Base-by-base conservation (phyloP, 2,113 vertebrate genomes). In the Ardeotis arabs region DNA sequence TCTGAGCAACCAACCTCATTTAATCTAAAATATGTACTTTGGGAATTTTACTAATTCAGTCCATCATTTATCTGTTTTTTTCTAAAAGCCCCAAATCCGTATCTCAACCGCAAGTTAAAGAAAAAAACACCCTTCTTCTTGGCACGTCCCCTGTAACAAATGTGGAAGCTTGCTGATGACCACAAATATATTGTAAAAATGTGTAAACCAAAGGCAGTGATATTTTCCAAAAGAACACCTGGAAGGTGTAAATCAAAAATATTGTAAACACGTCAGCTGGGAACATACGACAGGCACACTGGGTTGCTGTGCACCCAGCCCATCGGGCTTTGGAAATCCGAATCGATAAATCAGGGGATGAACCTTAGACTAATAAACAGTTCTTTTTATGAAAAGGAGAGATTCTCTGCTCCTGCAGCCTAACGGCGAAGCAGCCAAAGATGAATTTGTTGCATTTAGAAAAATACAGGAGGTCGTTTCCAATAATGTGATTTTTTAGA, bases 181-280 rank as follows among this genome's bases (percentile, higher is more conserved):
- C 97, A 96, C 96, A 96, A 97, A 98, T 96, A 98, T 96, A 97
- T 97, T 98, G 98, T 97, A 97, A 95, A 96, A 98, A 91, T 16
- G 96, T 98, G 97, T 98, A 96, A 97, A 98, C 96, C 75, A 14
- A 79, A 97, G 89, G 97, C 87, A 15, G 92, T 95, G 96, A 87
- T 91, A 94, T 97, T 98, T 98, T 99, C 98, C 98, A 98, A 95
- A 94, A 75, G 97, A 98, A 97, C 99, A 99, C 99, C 99, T 99
- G 99, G 98, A 98, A 84, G 98, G 98, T 97, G 98, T 99, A 99
- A 99, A 99, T 99, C 99, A 99, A 96, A 94, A 88, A 83, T 95
- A 96, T 73, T 96, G 98, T 99, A 99, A 99, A 99, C 99, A 99
- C 95, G 87, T 98, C 98, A 97, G 97, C 95, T 37, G 87, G 74